Evolutionary conservation across 37 sponge, comb jelly and placozoan species (phyloP).

Genomic region (Lycopodina hypogea): DNA sequence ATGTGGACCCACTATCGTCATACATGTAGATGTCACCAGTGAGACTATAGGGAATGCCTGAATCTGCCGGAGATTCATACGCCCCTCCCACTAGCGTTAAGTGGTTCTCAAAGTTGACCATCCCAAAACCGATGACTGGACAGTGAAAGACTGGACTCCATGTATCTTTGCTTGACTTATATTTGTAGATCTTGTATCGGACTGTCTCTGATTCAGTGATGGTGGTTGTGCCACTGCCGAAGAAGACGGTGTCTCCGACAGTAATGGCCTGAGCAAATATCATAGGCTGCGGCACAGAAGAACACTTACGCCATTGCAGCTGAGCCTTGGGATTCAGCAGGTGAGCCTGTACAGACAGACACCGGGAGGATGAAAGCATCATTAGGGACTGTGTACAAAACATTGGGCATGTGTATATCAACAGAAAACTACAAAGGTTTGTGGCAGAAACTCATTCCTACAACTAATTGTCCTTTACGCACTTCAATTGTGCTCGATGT

Average conservation of each 20-base stretch:
- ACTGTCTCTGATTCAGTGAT: slow-evolving; percentile 20
- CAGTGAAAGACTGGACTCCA: slow-evolving; percentile 33
- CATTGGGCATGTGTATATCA: not conserved
- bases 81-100: slow-evolving; percentile 51
- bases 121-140: slow-evolving; percentile 50
- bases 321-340: slow-evolving; percentile 38
- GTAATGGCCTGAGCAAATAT: slow-evolving; percentile 53
- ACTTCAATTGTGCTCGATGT: too few relatives aligned
- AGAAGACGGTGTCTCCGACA: slow-evolving; percentile 30
- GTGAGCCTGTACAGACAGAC: slow-evolving; percentile 27
- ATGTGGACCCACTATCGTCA: not conserved
- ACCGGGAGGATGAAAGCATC: not conserved
- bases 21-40: slow-evolving; percentile 28
- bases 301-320: slow-evolving; percentile 35
- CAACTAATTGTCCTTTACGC: too few relatives aligned
- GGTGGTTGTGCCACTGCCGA: slow-evolving; percentile 50
- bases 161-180: slow-evolving; percentile 8
- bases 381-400: not conserved
- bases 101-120: slow-evolving; percentile 22
- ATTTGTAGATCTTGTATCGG: slow-evolving; percentile 42
- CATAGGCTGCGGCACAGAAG: slow-evolving; percentile 41
- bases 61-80: slow-evolving; percentile 17
- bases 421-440: not conserved
- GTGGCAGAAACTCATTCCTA: not conserved
- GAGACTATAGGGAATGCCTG: slow-evolving; percentile 10